These are phyloP conservation scores for Alosa sapidissima DNA, from an alignment of 2,797 vertebrate genomes.

Conservation along the genomic window DNA sequence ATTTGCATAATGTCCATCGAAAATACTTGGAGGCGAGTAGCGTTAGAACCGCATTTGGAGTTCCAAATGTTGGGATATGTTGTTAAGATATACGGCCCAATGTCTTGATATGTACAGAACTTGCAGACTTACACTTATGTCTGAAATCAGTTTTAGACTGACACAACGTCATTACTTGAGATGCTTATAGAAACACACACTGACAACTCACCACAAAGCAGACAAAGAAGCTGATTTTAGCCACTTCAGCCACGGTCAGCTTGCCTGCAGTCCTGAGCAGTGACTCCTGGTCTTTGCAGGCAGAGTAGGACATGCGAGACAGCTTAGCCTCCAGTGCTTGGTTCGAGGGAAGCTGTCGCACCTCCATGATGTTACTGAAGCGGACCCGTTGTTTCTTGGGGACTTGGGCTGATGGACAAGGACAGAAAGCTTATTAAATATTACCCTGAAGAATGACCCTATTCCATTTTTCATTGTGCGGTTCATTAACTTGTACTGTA, in stretches of 20 bases:
- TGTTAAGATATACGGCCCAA: too few relatives aligned
- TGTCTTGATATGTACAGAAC: too few relatives aligned
- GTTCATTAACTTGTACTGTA: too few relatives aligned
- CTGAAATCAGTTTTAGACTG: too few relatives aligned
- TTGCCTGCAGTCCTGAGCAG: conserved; percentile 87
- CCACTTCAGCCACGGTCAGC: conserved; percentile 89
- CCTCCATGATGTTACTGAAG: conserved; percentile 97
- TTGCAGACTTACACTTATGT: too few relatives aligned
- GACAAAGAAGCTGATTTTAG: conserved; percentile 98
- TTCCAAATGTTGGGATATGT: too few relatives aligned
- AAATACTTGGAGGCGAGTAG: too few relatives aligned
- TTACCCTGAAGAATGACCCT: neutral
- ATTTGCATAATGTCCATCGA: too few relatives aligned
- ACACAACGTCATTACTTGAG: neutral
- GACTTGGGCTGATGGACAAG: conserved; percentile 57
- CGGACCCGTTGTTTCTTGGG: conserved; percentile 90
- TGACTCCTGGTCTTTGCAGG: conserved; percentile 86
- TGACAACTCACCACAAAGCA: conserved; percentile 89
- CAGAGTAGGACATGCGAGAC: conserved; percentile 91
- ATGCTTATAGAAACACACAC: neutral
- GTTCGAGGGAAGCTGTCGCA: conserved; percentile 91
- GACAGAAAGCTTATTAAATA: neutral
- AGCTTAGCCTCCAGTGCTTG: conserved; percentile 93
- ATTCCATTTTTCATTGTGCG: too few relatives aligned
- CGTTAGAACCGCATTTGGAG: too few relatives aligned